Evolutionary conservation across 2,888 invertebrate species (phyloP), one percentile per base, ranked within the genome.

Genomic region (Cybosia mesomella): DNA sequence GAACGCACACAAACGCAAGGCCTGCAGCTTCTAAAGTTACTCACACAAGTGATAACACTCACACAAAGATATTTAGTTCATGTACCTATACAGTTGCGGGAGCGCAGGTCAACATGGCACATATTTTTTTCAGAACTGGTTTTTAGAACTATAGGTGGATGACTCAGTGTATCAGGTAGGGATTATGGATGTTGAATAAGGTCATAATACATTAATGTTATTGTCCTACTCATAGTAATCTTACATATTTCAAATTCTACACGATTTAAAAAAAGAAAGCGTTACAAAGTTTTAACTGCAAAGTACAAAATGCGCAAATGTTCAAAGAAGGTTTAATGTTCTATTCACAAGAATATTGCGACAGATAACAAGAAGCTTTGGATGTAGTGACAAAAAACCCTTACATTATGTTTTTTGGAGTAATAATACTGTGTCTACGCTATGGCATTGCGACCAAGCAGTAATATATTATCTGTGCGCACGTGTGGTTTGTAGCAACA

Each of bases 101-200:
- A 84, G 85, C 87, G 89, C 91, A 90, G 94, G 92, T 93, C 93
- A 92, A 84, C 87, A 82, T 82, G 83, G 85, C 84, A 89, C 87
- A 88, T 90, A 86, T 89, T 89, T 91, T 84, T 77, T 83, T 76
- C 70, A 73, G 80, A 92, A 94, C 94, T 88, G 92, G 94, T 94
- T 92, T 91, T 85, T 85, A 85, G 87, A 84, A 83, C 87, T 86
- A 89, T 89, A 90, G 92, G 90, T 91, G 89, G 89, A 89, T 94
- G 93, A 93, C 85, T 94, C 93, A 94, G 87, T 81, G 68, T 71
- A 75, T 75, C 80, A 74, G 71, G 76, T 77, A 76, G 68, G 68
- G 28, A 69, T 72, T 74, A 72, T 61, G 60, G 36, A 66, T 64
- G 62, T 69, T 67, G 49, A 68, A 75, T 69, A 67, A 54, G 55